Base-by-base conservation (phyloP, 2,113 vertebrate species). In the Megatriorchis doriae region DNA sequence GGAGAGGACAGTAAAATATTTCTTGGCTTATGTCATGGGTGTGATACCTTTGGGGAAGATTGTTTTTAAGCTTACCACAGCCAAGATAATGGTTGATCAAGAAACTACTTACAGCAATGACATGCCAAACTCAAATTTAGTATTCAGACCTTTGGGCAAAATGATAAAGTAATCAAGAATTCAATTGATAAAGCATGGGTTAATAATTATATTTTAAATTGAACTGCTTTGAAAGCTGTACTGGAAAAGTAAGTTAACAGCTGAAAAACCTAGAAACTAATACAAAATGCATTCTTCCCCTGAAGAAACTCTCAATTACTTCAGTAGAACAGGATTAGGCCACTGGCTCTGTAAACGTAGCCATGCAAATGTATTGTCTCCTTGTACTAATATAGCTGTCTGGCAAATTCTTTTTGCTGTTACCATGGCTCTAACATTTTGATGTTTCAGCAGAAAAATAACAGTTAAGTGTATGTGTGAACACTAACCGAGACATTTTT, bases 41-140 rank as follows among this genome's bases (percentile, higher is more conserved):
- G 75, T 86, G 81, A 89, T 94, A 96, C 82, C 98, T 97, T 80
- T 91, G 97, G 96, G 97, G 58, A 98, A 93, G 65, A n/a, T 74
- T 98, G 98, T 98, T 98, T 98, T 98, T 81, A 97, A 96, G 85
- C 47, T 95, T 78, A 86, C 61, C 88, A 97, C 67, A 97, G 94
- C 26, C 86, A 90, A 84, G 63, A 80, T 74, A 90, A 86, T 56
- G 47, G 43, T 4, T 93, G 86, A 94, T 87, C 68, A 97, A 75
- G 55, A 55, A 77, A 94, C 36, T 36, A 75, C 26, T 75, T 50
- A 87, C 15, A 95, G 47, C 22, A 93, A 43, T 32, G 29, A 95
- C 34, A 68, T 9, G 15, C 13, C 88, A 89, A 95, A 85, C 67
- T 71, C 56, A 15, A 82, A 86, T 45, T 66, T 53, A 55, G 10